These are phyloP conservation scores for Lampris incognitus DNA, from an alignment of 2,113 vertebrate genomes.

Conservation along the genomic window DNA sequence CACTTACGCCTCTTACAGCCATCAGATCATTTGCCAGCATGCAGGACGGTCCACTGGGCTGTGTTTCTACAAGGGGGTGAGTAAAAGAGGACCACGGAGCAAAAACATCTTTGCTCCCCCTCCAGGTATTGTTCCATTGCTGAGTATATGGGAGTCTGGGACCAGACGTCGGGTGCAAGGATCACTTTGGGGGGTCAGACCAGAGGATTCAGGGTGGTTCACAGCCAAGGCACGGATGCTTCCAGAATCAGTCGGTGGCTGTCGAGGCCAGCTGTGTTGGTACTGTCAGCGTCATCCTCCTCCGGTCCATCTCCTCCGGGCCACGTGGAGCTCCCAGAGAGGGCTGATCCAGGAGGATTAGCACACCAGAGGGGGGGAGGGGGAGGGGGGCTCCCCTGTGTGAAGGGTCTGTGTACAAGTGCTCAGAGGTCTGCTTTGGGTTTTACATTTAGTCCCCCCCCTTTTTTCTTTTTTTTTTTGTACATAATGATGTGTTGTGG, in stretches of 20 bases:
- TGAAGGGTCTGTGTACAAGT: constrained; percentile 65
- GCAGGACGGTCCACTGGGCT: constrained; percentile 32
- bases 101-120: constrained; percentile 29
- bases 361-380: constrained; percentile 49
- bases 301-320: constrained; percentile 68
- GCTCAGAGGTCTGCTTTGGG: constrained; percentile 67
- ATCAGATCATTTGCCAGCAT: constrained; percentile 60
- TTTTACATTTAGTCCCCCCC: constrained; percentile 64
- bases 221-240: constrained; percentile 4
- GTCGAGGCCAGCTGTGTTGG: constrained; percentile 78
- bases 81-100: not conserved
- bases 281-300: constrained; percentile 73
- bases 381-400: not conserved
- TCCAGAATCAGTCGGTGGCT: not conserved
- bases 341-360: constrained; percentile 70
- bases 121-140: constrained; percentile 37
- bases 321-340: constrained; percentile 61
- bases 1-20: constrained; percentile 35
- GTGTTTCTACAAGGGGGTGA: constrained; percentile 36
- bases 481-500: constrained; percentile 52
- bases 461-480: not conserved
- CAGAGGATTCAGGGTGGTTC: constrained; percentile 2
- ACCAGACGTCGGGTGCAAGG: constrained; percentile 3
- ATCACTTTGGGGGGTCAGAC: not conserved
- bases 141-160: constrained; percentile 16